Evolutionary conservation across 2,113 vertebrate species (phyloP), one percentile per base, ranked within the genome.

Genomic region (Notiomystis cincta): DNA sequence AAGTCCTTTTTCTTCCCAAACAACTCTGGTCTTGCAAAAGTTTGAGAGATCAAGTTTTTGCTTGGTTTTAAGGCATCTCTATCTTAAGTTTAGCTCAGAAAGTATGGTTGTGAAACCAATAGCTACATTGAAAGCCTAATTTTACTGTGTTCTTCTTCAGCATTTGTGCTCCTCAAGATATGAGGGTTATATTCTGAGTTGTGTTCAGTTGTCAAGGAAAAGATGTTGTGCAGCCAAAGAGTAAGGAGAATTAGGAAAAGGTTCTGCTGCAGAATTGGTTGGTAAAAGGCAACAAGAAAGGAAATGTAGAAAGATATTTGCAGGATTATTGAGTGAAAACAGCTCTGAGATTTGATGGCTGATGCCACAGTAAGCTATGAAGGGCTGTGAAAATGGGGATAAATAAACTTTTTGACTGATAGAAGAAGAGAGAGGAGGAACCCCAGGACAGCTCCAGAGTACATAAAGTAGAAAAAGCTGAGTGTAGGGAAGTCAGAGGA

Each of bases 221-320:
- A 57, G 7, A 17, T 33, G 23, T 58, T 1, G 0, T 44, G 73
- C 24, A 57, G 37, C n/a, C 22, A 33, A 33, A n/a, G 35, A 62
- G 50, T 27, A 48, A 64, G 44, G 50, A 91, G 54, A 69, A 69
- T n/a, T 2, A 89, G 33, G 28, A 53, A 50, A 37, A 69, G 15
- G 12, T 50, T 86, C 18, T 50, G 22, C 23, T 50, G 38, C 44
- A 31, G 40, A n/a, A 11, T 42, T 30, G 25, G 8, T 51, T 70
- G 44, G 19, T 58, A n/a, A 64, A 77, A 73, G 33, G 20, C 31
- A 50, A 16, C 14, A 61, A 80, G 42, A 56, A 47, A 38, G 17
- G 47, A 87, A 61, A 25, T 9, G 7, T 37, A 23, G 48, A 35
- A 54, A 44, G 1, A 2, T 0, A 2, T 11, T 44, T 53, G 42